These are phyloP conservation scores for Drosophila histrio DNA, from an alignment of 2,888 invertebrate genomes.

Conservation along the genomic window DNA sequence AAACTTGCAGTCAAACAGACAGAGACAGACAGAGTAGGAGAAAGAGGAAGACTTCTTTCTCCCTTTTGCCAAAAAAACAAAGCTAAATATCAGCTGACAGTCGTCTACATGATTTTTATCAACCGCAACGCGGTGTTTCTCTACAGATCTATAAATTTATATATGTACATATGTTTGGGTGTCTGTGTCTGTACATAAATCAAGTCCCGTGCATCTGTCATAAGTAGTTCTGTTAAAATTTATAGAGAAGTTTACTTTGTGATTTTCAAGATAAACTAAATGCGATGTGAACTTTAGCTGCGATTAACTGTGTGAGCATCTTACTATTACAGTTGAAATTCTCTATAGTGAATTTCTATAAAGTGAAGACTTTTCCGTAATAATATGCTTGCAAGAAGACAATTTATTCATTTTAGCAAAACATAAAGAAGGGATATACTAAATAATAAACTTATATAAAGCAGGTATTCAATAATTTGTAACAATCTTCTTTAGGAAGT, in stretches of 20 bases:
- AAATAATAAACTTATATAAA: no score
- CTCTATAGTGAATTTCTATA: background rate
- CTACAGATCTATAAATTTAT: conserved; percentile 9
- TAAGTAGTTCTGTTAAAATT: conserved; percentile 44
- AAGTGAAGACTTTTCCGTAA: background rate
- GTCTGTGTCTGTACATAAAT: conserved; percentile 49
- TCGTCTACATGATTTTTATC: conserved; percentile 69
- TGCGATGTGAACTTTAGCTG: conserved; percentile 12
- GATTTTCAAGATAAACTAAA: conserved; percentile 42
- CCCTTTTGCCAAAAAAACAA: conserved; percentile 22
- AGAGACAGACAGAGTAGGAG: background rate
- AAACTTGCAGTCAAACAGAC: background rate
- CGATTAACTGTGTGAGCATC: background rate
- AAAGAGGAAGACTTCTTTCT: conserved; percentile 6
- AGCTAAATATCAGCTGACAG: conserved; percentile 32
- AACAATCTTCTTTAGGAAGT: no score
- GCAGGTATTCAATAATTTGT: no score
- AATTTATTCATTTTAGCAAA: no score
- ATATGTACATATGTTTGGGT: background rate
- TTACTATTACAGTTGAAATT: background rate
- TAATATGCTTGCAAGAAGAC: background rate
- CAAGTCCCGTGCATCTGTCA: conserved; percentile 66
- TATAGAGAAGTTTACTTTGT: conserved; percentile 42
- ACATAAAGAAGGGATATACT: no score
- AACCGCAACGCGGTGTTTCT: conserved; percentile 63